These are phyloP conservation scores for Staurois parvus DNA, from an alignment of 2,797 vertebrate species.

Conservation along the genomic window DNA sequence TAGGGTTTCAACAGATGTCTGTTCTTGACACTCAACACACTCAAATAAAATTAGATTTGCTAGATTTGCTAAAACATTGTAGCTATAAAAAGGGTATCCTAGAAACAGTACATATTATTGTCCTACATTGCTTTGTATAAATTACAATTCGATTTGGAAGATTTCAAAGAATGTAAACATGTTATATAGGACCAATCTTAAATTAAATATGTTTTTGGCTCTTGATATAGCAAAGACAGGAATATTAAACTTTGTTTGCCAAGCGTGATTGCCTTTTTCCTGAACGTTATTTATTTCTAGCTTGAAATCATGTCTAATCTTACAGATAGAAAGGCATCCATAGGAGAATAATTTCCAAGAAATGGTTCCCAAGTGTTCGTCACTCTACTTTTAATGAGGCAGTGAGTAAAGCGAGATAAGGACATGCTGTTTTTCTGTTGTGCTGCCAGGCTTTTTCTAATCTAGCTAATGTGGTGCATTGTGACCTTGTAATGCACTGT, in stretches of 20 bases:
- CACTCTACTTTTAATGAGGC: slow-evolving; percentile 14
- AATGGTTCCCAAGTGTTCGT: slow-evolving; percentile 23
- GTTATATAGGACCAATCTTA: background rate
- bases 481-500: slow-evolving; percentile 54
- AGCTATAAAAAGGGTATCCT: no score
- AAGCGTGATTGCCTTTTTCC: background rate
- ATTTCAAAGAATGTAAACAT: no score
- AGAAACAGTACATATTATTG: no score
- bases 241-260: slow-evolving; percentile 10
- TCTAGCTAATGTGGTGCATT: slow-evolving; percentile 43
- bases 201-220: background rate
- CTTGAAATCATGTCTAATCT: slow-evolving; percentile 19
- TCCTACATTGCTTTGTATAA: no score
- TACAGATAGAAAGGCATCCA: slow-evolving; percentile 21
- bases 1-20: no score
- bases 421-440: slow-evolving; percentile 34
- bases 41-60: no score
- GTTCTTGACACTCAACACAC: no score
- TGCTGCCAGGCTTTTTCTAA: slow-evolving; percentile 52
- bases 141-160: no score
- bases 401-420: slow-evolving; percentile 37
- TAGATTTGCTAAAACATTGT: no score
- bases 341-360: slow-evolving; percentile 27
- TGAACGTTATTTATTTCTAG: background rate
- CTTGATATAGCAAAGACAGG: background rate